Percentiles rank a stretch among this genome's conserved stretches.
Evolutionary conservation across 2,797 vertebrate species (phyloP).

Genomic region (Danio tinwini): DNA sequence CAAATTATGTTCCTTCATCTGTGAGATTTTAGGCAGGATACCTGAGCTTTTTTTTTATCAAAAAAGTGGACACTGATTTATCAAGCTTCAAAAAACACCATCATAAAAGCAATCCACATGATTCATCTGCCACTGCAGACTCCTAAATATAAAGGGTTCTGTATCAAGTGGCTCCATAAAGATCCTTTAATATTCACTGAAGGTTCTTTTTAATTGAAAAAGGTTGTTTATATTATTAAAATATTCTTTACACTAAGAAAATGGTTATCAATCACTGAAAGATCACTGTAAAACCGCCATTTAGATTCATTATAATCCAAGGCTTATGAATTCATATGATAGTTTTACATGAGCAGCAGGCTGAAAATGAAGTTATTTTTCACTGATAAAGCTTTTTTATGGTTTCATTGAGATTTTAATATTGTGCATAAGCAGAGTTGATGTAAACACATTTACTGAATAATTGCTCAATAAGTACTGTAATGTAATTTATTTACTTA

Average conservation of each 20-base stretch:
- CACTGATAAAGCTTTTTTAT: neutral
- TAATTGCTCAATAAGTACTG: no score
- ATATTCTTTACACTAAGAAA: no score
- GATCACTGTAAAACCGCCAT: no score
- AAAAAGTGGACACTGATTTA: neutral
- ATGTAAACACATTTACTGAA: no score
- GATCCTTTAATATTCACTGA: no score
- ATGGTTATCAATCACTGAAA: no score
- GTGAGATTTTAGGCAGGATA: slow-evolving; percentile 4
- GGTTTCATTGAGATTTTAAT: slow-evolving; percentile 14
- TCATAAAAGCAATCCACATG: neutral
- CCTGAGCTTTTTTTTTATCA: neutral
- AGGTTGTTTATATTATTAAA: no score
- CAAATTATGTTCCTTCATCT: neutral
- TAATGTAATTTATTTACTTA: no score
- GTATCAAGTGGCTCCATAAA: no score
- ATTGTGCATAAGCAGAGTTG: neutral
- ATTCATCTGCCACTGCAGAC: neutral
- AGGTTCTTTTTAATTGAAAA: no score
- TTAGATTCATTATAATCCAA: neutral
- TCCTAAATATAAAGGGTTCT: no score
- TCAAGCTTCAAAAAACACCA: slow-evolving; percentile 5
- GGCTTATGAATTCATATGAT: neutral
- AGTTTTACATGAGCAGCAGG: neutral
- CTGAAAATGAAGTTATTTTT: neutral